These are phyloP conservation scores for Catharus ustulatus DNA, from an alignment of 2,797 vertebrate genomes.

Conservation along the genomic window DNA sequence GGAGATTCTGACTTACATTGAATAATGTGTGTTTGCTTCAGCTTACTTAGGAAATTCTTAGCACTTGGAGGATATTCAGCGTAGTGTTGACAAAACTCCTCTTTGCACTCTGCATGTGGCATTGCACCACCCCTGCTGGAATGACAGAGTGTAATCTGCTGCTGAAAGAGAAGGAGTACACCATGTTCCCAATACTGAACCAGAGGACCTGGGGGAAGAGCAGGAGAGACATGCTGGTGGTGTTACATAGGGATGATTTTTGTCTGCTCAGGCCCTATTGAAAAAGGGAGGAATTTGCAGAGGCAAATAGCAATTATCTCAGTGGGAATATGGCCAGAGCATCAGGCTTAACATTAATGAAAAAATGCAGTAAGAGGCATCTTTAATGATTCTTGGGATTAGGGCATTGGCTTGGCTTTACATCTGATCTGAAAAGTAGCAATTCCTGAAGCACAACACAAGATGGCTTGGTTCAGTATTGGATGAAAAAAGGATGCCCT, in stretches of 20 bases:
- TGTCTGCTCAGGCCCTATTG: neutral
- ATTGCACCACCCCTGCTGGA: neutral
- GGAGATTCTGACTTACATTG: neutral
- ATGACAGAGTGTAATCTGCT: neutral
- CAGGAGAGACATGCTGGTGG: neutral
- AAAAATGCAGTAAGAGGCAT: neutral
- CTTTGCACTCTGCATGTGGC: neutral
- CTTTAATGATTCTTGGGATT: neutral
- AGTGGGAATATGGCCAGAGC: neutral
- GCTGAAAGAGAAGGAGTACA: rapidly evolving
- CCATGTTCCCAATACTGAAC: neutral
- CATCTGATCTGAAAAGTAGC: neutral
- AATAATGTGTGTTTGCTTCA: neutral
- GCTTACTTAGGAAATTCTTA: neutral
- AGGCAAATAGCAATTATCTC: neutral
- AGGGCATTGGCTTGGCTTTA: neutral
- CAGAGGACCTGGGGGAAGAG: neutral
- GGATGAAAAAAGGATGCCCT: neutral
- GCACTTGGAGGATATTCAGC: neutral
- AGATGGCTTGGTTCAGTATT: neutral
- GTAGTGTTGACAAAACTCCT: neutral
- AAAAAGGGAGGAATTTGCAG: neutral
- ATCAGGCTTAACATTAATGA: neutral
- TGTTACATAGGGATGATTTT: neutral
- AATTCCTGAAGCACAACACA: neutral